A percentile compares a stretch with the other conserved stretches of the same genome.
Conservation (phyloP, 2,797 vertebrate species). For the Galago senegalensis region DNA sequence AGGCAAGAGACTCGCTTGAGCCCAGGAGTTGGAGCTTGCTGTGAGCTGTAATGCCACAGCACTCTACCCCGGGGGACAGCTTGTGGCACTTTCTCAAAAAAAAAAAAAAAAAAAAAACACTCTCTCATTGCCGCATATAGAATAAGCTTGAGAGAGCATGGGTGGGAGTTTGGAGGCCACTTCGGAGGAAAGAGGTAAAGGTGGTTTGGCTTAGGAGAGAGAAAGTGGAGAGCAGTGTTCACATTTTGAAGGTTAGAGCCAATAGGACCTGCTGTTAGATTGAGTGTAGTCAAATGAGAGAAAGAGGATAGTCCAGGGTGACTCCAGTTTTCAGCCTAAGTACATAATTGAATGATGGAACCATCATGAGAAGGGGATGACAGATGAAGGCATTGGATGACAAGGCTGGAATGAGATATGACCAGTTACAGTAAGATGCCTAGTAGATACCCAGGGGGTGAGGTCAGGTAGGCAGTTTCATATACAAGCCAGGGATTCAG, state of each 20-base stretch:
- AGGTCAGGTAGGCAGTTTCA: neutral
- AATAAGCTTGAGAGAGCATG: neutral
- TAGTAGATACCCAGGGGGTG: neutral
- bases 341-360: neutral
- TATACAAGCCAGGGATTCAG: neutral
- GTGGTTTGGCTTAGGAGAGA: neutral
- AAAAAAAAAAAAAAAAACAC: neutral
- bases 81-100: too few relatives aligned
- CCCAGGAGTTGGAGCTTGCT: too few relatives aligned
- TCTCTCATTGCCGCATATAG: neutral
- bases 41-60: too few relatives aligned
- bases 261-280: neutral
- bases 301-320: neutral
- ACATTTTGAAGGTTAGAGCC: conserved; percentile 7
- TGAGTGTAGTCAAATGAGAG: neutral
- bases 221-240: neutral
- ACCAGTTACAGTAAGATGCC: neutral
- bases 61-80: too few relatives aligned
- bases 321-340: neutral
- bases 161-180: neutral
- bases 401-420: neutral
- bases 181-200: neutral
- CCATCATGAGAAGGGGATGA: neutral
- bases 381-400: neutral
- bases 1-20: too few relatives aligned